phyloP scores from a whole-genome alignment of 2,797 vertebrate species.

The Rhinella marina region DNA sequence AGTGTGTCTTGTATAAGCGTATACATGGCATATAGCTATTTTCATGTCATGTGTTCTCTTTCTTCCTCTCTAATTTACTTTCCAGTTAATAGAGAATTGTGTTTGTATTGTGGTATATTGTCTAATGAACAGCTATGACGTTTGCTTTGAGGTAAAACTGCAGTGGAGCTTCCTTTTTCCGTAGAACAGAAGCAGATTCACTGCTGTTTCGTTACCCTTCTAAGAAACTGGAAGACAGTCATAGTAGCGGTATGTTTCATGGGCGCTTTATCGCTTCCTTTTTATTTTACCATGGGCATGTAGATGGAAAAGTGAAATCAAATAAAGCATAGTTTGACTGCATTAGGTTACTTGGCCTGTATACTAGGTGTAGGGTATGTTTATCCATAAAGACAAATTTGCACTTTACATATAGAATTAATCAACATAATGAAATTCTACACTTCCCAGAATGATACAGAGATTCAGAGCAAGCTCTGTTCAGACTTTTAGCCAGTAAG shows the following conservation, averaged over 20 bases:
- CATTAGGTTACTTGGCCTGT: too few species aligned
- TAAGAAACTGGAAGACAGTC: constrained; percentile 8
- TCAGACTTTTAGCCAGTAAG: too few species aligned
- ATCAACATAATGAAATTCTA: too few species aligned
- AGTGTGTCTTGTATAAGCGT: too few species aligned
- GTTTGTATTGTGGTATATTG: not conserved
- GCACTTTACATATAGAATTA: too few species aligned
- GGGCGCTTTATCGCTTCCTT: not conserved
- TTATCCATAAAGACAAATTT: too few species aligned
- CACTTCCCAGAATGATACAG: too few species aligned
- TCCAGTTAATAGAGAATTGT: too few species aligned
- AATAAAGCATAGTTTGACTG: not conserved
- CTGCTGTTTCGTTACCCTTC: not conserved
- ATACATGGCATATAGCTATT: not conserved
- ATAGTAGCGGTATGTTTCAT: not conserved
- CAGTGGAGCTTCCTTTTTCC: constrained; percentile 10
- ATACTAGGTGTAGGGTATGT: too few species aligned
- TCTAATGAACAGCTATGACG: not conserved
- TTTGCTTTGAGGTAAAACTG: not conserved
- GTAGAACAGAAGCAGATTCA: not conserved
- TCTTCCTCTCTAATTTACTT: not conserved
- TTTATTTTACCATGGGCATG: not conserved
- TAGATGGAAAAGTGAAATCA: not conserved
- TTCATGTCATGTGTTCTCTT: too few species aligned
- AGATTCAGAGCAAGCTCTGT: too few species aligned